These are phyloP conservation scores for Pseudoatta argentina DNA, from an alignment of 1,140 invertebrate species.

Conservation along the genomic window DNA sequence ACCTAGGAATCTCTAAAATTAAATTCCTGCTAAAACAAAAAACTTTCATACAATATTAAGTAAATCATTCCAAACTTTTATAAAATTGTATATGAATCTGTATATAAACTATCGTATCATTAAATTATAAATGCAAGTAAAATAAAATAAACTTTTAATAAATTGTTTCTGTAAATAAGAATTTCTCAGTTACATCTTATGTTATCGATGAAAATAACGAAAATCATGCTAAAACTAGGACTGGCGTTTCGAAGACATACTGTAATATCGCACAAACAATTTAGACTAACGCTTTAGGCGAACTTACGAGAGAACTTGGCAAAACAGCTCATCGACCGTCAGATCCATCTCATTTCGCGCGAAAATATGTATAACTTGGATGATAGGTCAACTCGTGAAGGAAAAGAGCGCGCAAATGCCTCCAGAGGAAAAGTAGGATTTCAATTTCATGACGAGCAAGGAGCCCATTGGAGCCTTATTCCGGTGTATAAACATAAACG, in stretches of 20 bases:
- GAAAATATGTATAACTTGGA: slow-evolving; percentile 61
- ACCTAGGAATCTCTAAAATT: not conserved
- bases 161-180: not conserved
- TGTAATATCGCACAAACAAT: slow-evolving; percentile 13
- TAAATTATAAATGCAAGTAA: slow-evolving; percentile 10
- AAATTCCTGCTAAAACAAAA: not conserved
- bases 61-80: not conserved
- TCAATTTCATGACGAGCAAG: slow-evolving; percentile 72
- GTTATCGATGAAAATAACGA: not conserved
- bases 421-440: slow-evolving; percentile 56
- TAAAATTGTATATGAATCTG: not conserved
- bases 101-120: not conserved
- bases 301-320: slow-evolving; percentile 3
- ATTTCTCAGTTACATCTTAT: not conserved
- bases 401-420: slow-evolving; percentile 3
- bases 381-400: slow-evolving; percentile 58
- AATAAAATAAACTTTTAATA: slow-evolving; percentile 11
- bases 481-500: slow-evolving; percentile 75
- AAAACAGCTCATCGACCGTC: slow-evolving; percentile 44
- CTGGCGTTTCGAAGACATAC: not conserved
- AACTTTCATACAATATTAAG: not conserved
- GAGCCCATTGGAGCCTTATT: slow-evolving; percentile 69
- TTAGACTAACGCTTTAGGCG: not conserved
- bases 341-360: slow-evolving; percentile 54
- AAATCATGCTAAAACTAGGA: not conserved